Base-by-base conservation (phyloP, 2,797 vertebrate genomes). In the Heliangelus exortis region DNA sequence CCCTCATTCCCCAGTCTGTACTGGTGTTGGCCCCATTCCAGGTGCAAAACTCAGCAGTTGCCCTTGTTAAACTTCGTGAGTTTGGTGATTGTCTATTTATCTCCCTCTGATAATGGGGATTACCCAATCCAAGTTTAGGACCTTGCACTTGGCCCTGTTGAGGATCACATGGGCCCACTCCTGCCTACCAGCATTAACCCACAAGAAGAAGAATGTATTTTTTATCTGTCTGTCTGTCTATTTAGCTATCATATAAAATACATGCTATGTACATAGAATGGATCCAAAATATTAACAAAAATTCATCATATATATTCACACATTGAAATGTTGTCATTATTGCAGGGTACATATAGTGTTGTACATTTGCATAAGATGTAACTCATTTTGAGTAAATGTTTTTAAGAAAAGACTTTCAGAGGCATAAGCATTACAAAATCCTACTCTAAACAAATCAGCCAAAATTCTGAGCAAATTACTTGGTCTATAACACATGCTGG, bases 91-190 rank as follows among this genome's bases (percentile, higher is more conserved):
- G 39, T 41, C 39, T 41, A 41, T 41, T 41, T 41, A 41, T 14
- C 39, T 13, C 39, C 39, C 39, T 41, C 13, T 41, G 39, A 41
- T 41, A 41, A 41, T 41, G 13, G 5, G 39, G 39, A 41, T 41
- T 67, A 11, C 12, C 5, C 0, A 0, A 15, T 4, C 3, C 31
- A 61, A 4, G 6, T 22, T 5, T 7, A 84, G 45, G 25, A 87
- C 15, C 4, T 31, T 50, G 7, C 9, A 58, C 5, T 53, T 81
- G 28, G 5, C 22, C 15, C 58, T 78, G 17, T 14, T 74, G 34
- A 51, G 2, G 5, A 53, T 57, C 25, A 26, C 25, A 59, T 2
- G 3, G 11, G n/a, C 4, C 18, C 7, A 36, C 41, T 67, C 14
- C 28, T 62, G 19, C 9, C 28, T 78, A 4, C 19, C 22, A 81